phyloP scores from a whole-genome alignment of 2,888 invertebrate species.

The Hydrotaea cyrtoneurina region DNA sequence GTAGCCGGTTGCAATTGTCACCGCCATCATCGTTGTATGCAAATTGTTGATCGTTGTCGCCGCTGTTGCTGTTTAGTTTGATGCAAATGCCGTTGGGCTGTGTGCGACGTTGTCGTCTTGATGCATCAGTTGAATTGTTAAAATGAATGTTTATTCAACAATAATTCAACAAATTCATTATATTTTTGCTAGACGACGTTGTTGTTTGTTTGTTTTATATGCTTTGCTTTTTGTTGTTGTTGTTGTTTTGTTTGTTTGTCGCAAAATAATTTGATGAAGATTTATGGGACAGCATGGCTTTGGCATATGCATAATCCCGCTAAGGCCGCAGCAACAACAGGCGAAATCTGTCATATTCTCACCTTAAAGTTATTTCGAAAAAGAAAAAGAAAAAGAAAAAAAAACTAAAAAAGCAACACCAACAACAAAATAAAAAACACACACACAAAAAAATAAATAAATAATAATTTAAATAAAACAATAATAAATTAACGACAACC shows the following conservation, averaged over 20 bases:
- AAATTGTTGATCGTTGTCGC: not conserved
- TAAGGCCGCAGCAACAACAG: not conserved
- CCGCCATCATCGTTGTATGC: constrained; percentile 11
- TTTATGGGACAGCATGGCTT: constrained; percentile 5
- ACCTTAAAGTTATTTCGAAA: constrained; percentile 2
- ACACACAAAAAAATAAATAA: not conserved
- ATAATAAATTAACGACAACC: constrained; percentile 3
- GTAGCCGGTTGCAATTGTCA: not conserved
- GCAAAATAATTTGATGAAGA: constrained; percentile 25
- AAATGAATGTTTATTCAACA: constrained; percentile 61
- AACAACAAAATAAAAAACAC: not conserved
- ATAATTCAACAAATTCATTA: constrained; percentile 46
- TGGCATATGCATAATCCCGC: constrained; percentile 14
- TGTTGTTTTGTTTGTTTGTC: not conserved
- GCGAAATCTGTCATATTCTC: constrained; percentile 11
- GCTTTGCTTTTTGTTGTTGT: not conserved
- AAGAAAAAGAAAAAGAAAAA: not conserved
- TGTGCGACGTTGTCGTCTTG: constrained; percentile 22
- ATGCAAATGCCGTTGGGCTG: not conserved
- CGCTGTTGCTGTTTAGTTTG: not conserved
- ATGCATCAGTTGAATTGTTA: constrained; percentile 56
- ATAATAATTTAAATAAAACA: not conserved
- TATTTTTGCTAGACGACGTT: not conserved
- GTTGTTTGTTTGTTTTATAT: too few relatives aligned
- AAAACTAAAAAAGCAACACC: not conserved